Evolutionary conservation across 2,113 vertebrate species (phyloP).

Genomic region (Muscicapa adusta): DNA sequence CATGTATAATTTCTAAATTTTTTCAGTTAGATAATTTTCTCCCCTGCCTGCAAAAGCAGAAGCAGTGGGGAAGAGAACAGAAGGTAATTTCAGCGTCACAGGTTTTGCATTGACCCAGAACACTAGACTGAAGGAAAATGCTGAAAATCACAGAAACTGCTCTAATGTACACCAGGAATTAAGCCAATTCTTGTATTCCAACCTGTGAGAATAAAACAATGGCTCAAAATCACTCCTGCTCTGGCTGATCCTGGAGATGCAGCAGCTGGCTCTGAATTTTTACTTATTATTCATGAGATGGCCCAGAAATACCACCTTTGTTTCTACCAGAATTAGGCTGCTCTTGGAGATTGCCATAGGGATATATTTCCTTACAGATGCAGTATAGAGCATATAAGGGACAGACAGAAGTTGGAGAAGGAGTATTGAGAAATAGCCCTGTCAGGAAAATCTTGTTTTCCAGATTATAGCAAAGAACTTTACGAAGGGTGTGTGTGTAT

Average conservation of each 20-base stretch:
- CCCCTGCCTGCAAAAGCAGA: background rate
- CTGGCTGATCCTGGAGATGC: background rate
- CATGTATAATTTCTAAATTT: fast-evolving
- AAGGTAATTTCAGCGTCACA: background rate
- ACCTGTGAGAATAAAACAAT: background rate
- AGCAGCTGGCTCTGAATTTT: background rate
- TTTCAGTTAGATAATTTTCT: background rate
- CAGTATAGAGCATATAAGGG: background rate
- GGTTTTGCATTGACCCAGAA: background rate
- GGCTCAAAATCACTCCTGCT: background rate
- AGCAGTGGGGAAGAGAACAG: background rate
- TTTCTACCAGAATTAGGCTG: background rate
- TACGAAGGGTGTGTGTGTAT: background rate
- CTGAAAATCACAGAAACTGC: background rate
- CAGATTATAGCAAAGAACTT: background rate
- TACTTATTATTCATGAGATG: background rate
- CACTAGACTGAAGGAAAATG: background rate
- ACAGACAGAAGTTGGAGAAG: background rate
- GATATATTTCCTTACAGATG: background rate
- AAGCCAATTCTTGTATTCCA: background rate
- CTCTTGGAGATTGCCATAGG: background rate
- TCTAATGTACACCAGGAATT: background rate
- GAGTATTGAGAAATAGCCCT: background rate
- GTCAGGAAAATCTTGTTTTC: slow-evolving; percentile 4
- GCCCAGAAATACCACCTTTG: background rate